A percentile compares a stretch with the other conserved stretches of the same genome.
Conservation (phyloP, 2,888 invertebrate genomes). For the Lithophane ornitopus region DNA sequence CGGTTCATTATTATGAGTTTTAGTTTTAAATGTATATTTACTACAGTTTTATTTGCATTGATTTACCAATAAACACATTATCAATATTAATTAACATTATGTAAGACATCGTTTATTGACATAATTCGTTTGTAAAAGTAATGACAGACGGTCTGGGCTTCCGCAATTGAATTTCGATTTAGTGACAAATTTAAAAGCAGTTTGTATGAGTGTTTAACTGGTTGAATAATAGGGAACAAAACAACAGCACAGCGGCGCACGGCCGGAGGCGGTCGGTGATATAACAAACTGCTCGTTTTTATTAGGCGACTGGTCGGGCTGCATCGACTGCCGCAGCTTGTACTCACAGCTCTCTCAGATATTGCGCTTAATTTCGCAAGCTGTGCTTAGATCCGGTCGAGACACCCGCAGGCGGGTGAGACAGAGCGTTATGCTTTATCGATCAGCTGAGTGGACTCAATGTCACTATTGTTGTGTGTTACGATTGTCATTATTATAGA, state of each 20-base stretch:
- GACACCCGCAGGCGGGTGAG: not conserved
- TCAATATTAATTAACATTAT: constrained; percentile 22
- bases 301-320: not conserved
- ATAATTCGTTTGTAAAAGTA: constrained; percentile 23
- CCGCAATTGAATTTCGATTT: constrained; percentile 38
- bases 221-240: constrained; percentile 60
- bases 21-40: constrained; percentile 11
- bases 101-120: constrained; percentile 24
- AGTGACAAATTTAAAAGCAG: constrained; percentile 43
- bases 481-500: not conserved
- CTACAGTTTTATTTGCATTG: not conserved
- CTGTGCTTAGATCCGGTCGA: constrained; percentile 38
- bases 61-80: not conserved
- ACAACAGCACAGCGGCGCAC: constrained; percentile 35
- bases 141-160: constrained; percentile 2
- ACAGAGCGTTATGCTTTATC: constrained; percentile 1
- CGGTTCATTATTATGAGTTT: constrained; percentile 11
- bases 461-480: constrained; percentile 20
- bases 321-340: not conserved
- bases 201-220: constrained; percentile 48
- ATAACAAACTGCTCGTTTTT: constrained; percentile 38
- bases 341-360: not conserved
- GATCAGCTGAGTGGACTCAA: constrained; percentile 31
- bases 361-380: constrained; percentile 38
- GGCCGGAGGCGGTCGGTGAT: constrained; percentile 3